Conservation (phyloP, 2,113 vertebrate species). For the Platycercus adscitus region DNA sequence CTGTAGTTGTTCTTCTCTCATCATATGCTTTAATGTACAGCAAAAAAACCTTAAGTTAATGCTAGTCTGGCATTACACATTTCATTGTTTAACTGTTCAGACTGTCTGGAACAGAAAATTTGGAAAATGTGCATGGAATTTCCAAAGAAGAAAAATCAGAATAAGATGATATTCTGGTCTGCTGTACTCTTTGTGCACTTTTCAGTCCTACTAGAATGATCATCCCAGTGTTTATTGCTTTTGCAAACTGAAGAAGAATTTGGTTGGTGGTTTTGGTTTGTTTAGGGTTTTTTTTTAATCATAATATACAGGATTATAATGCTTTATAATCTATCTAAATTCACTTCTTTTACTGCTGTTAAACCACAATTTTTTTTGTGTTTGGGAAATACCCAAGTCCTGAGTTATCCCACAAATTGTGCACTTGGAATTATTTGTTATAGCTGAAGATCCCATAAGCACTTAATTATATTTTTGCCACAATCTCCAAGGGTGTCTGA, state of each 20-base stretch:
- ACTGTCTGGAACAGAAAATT: not conserved
- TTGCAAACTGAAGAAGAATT: not conserved
- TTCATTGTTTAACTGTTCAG: not conserved
- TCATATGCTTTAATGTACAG: not conserved
- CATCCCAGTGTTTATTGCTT: not conserved
- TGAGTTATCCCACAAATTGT: not conserved
- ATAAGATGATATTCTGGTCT: not conserved
- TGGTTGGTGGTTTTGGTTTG: not conserved
- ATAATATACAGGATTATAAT: not conserved
- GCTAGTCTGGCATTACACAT: not conserved
- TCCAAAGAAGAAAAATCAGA: not conserved
- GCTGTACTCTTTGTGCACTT: not conserved
- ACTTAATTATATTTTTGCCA: not conserved
- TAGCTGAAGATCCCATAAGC: not conserved
- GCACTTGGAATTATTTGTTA: not conserved
- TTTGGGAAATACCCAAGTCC: not conserved
- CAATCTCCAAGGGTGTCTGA: not conserved
- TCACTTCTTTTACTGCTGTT: not conserved
- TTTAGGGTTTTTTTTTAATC: not conserved
- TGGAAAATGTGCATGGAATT: not conserved
- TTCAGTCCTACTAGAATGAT: not conserved
- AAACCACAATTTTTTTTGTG: not conserved
- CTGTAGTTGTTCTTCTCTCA: not conserved
- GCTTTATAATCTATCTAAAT: not conserved
- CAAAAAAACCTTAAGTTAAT: not conserved